phyloP scores from a whole-genome alignment of 2,888 invertebrate species.

The Erebia ligea region DNA sequence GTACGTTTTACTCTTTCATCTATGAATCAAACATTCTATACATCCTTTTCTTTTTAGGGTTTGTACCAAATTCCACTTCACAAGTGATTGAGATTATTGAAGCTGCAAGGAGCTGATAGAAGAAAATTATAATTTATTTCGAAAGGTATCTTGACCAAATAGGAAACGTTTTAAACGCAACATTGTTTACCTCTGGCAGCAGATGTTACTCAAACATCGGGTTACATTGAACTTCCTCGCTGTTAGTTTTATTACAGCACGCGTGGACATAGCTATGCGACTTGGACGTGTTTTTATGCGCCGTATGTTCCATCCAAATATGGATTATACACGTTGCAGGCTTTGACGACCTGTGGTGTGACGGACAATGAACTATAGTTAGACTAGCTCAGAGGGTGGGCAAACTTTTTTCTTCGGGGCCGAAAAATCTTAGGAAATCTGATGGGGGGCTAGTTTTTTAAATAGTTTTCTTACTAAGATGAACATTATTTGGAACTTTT shows the following conservation, averaged over 20 bases:
- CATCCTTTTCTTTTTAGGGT: no score
- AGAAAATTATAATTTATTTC: neutral
- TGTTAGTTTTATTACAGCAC: neutral
- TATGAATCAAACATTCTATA: neutral
- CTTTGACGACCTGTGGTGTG: neutral
- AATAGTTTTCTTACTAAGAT: no score
- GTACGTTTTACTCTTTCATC: no score
- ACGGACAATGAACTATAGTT: neutral
- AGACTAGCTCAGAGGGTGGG: no score
- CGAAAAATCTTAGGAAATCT: no score
- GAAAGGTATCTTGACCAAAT: neutral
- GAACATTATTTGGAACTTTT: no score
- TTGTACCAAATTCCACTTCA: no score
- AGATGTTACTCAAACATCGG: constrained; percentile 3
- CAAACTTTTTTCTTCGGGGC: no score
- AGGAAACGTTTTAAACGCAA: neutral
- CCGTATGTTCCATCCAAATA: constrained; percentile 23
- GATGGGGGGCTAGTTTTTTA: no score
- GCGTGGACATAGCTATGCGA: constrained; percentile 28
- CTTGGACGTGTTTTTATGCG: constrained; percentile 25
- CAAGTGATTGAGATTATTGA: no score
- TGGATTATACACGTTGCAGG: neutral
- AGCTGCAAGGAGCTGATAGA: neutral
- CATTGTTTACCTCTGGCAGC: constrained; percentile 9
- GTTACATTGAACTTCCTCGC: constrained; percentile 12